Percentiles rank a stretch among this genome's conserved stretches.
phyloP scores from a whole-genome alignment of 35 echinoderm and acorn worm genomes.

The Patiria miniata region DNA sequence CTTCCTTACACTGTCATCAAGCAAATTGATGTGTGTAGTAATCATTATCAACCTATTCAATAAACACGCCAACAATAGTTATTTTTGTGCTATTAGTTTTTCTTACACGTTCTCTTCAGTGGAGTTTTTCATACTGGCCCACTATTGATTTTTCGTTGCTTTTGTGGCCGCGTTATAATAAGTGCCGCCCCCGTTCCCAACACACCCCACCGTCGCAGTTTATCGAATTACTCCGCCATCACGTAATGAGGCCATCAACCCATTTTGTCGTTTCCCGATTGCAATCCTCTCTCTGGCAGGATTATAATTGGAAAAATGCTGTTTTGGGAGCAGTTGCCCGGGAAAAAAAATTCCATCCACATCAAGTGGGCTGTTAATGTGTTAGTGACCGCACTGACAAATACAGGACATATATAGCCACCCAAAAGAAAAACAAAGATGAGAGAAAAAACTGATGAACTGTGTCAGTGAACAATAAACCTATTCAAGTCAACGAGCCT shows the following conservation, averaged over 20 bases:
- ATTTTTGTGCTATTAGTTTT: no score
- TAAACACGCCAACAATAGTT: no score
- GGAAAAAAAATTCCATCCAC: background rate
- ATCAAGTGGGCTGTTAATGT: background rate
- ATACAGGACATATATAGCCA: background rate
- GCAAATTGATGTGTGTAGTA: no score
- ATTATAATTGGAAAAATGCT: constrained; percentile 15
- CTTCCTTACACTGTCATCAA: no score
- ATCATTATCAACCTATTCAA: no score
- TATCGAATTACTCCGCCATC: background rate
- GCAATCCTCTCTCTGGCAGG: background rate
- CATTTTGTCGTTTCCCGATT: background rate
- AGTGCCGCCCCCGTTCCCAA: background rate
- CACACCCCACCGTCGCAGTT: constrained; percentile 3
- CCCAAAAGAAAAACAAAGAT: no score
- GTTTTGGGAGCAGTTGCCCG: background rate
- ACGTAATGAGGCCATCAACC: background rate
- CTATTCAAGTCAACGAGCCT: no score
- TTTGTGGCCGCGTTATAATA: background rate
- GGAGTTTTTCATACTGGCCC: no score
- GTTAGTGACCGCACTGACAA: background rate
- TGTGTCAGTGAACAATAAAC: no score
- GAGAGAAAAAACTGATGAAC: no score
- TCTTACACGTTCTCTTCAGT: no score
- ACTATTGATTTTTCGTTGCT: background rate